Evolutionary conservation across 30 jellyfish, hydroid and myxozoan species (phyloP).

Genomic region (Chironex yamaguchii): DNA sequence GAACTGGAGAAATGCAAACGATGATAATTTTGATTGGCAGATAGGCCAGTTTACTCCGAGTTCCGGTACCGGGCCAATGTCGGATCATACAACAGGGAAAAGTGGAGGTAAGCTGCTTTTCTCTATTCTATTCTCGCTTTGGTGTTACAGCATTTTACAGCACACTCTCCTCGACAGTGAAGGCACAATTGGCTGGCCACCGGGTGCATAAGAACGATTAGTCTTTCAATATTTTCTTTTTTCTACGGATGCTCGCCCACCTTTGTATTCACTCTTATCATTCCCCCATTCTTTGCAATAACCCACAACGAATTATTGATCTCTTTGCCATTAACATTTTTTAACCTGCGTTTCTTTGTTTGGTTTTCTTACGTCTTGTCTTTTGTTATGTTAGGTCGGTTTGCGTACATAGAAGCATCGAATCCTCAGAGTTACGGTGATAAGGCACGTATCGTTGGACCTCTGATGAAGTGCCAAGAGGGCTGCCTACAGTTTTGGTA

Average conservation of each 20-base stretch:
- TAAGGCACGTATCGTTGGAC: slow-evolving; percentile 70
- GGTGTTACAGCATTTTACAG: too few species aligned
- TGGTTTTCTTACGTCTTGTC: too few species aligned
- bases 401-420: slow-evolving; percentile 93
- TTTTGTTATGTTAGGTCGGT: slow-evolving; percentile 17
- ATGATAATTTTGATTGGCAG: slow-evolving; percentile 86
- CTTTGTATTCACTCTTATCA: too few species aligned
- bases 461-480: slow-evolving; percentile 19
- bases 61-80: slow-evolving; percentile 80
- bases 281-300: too few species aligned
- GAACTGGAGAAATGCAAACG: slow-evolving; percentile 72
- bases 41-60: slow-evolving; percentile 84
- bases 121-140: background rate
- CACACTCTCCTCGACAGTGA: too few species aligned
- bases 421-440: slow-evolving; percentile 73
- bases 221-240: background rate
- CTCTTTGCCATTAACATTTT: too few species aligned
- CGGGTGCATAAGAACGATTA: background rate
- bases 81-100: slow-evolving; percentile 71
- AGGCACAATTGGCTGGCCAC: too few species aligned
- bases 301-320: too few species aligned
- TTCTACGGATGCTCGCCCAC: slow-evolving; percentile 41
- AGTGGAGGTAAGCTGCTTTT: slow-evolving; percentile 28
- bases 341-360: too few species aligned
- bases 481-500: slow-evolving; percentile 94